These are phyloP conservation scores for Kryphioiulus occultus DNA, from an alignment of 2,888 invertebrate genomes.

Conservation along the genomic window DNA sequence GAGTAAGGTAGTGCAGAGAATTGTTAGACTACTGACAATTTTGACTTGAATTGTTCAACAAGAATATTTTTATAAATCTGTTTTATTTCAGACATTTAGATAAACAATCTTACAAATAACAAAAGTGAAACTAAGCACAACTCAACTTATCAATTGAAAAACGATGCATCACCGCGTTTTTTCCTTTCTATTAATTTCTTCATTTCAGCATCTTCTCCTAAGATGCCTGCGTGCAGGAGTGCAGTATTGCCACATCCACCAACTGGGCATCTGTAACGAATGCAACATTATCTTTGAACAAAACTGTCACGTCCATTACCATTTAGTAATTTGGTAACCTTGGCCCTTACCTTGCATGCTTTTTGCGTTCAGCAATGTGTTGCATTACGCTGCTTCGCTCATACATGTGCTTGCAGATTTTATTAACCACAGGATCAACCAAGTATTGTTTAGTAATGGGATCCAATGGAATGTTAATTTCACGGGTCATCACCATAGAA, in stretches of 20 bases:
- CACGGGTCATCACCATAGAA: constrained; percentile 24
- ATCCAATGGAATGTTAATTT: constrained; percentile 43
- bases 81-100: no score
- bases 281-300: not conserved
- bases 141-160: not conserved
- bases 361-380: constrained; percentile 43
- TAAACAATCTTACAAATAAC: no score
- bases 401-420: constrained; percentile 52
- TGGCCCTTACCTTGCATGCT: not conserved
- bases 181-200: not conserved
- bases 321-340: not conserved
- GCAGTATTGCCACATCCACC: constrained; percentile 22
- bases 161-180: not conserved
- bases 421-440: constrained; percentile 51
- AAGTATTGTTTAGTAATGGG: constrained; percentile 51
- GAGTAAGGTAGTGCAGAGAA: no score
- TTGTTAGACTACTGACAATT: no score
- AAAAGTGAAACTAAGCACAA: no score
- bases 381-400: constrained; percentile 49
- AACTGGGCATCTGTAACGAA: constrained; percentile 42
- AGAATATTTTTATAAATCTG: no score
- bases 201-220: not conserved
- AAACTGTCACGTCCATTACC: not conserved
- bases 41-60: no score
- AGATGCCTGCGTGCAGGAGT: not conserved